Evolutionary conservation across 2,797 vertebrate species (phyloP), one percentile per base, ranked within the genome.

Genomic region (Urocyon cinereoargenteus): DNA sequence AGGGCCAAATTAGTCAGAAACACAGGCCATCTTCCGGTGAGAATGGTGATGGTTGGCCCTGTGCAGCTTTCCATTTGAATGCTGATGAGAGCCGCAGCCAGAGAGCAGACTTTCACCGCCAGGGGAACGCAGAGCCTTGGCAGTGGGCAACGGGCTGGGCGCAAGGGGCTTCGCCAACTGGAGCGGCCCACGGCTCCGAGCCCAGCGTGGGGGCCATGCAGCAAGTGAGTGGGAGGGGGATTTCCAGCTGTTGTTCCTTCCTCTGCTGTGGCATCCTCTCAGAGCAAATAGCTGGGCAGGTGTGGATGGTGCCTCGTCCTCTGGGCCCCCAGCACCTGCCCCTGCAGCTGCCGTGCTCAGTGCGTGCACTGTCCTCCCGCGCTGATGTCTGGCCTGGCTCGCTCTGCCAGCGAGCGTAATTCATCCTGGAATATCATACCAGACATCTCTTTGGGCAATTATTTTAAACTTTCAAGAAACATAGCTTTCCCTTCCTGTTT

Each of bases 51-150:
- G 72, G 64, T 4, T 3, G 2, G 5, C 10, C 31, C 34, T 18
- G 31, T 1, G 2, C 2, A 10, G 19, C n/a, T 31, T 77, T 77
- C 55, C n/a, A 2, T 28, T 31, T 88, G 36, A 66, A 51, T 49
- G 8, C 45, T 11, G 31, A 24, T 7, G 6, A 26, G 57, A 24
- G 78, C 45, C 8, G 1, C 11, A 24, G 36, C 36, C 21, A 1
- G 26, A 49, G 15, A 2, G 0, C 3, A 1, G 45, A 5, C 5
- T 21, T 16, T 3, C 22, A 4, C 9, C 6, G 1, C 14, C 0
- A 14, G 6, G 22, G n/a, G 62, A 49, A 14, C 0, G 1, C 3
- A 4, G 72, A 75, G 40, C 3, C 0, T 16, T 15, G 72, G 72
- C 22, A 26, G 72, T 4, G 6, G 3, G 72, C 40, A 15, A 7